phyloP scores from a whole-genome alignment of 2,113 vertebrate genomes.

The Thalassarche chlororhynchos region DNA sequence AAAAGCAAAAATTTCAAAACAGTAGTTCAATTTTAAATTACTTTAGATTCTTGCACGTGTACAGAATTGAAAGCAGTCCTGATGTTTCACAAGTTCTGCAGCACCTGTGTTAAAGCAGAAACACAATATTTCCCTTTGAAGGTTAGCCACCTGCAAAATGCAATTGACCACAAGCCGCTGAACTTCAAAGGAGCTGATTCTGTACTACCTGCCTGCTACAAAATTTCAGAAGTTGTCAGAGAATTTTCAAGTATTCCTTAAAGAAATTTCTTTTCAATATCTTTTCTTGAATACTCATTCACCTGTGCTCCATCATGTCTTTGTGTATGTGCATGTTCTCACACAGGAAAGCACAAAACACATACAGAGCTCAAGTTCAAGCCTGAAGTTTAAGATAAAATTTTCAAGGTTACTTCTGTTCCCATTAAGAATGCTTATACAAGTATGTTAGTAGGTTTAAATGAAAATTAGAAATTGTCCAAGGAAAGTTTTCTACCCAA shows the following conservation, averaged over 20 bases:
- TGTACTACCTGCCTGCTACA: not conserved
- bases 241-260: not conserved
- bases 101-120: not conserved
- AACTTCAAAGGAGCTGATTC: not conserved
- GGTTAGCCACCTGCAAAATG: not conserved
- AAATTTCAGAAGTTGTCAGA: not conserved
- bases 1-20: not conserved
- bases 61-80: not conserved
- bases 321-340: not conserved
- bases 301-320: not conserved
- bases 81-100: not conserved
- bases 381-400: not conserved
- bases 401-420: not conserved
- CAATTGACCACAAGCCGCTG: not conserved
- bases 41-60: not conserved
- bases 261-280: not conserved
- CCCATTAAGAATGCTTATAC: not conserved
- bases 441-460: not conserved
- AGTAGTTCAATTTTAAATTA: not conserved
- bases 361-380: not conserved
- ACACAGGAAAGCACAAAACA: not conserved
- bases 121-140: not conserved
- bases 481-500: not conserved
- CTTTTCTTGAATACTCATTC: not conserved
- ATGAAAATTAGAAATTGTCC: not conserved